Percentiles rank a stretch among this genome's conserved stretches.
Evolutionary conservation across 1,140 invertebrate species (phyloP).

Genomic region (Zelostemma sp.): DNA sequence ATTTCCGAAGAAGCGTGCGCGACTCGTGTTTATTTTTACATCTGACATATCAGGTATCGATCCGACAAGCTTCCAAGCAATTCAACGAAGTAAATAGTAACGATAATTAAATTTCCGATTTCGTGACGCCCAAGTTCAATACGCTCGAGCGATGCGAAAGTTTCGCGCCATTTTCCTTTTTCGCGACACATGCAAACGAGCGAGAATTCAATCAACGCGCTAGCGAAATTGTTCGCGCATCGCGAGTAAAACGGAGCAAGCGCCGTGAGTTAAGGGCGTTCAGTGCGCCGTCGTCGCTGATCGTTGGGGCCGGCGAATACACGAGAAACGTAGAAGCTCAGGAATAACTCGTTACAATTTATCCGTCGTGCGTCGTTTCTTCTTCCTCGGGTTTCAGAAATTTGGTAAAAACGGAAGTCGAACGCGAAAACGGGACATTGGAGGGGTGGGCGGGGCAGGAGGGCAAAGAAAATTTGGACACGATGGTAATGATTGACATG

Average conservation of each 20-base stretch:
- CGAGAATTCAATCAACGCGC: too few relatives aligned
- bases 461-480: slow-evolving; percentile 19
- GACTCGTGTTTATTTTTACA: too few relatives aligned
- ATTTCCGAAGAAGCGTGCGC: too few relatives aligned
- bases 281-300: background rate
- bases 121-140: too few relatives aligned
- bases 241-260: slow-evolving; percentile 2
- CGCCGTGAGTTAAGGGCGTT: background rate
- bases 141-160: too few relatives aligned
- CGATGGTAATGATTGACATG: slow-evolving; percentile 69
- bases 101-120: too few relatives aligned
- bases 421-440: slow-evolving; percentile 18
- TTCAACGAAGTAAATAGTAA: too few relatives aligned
- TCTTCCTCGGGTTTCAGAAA: background rate
- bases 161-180: too few relatives aligned
- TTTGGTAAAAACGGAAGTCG: slow-evolving; percentile 14
- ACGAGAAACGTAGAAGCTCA: background rate
- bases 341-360: background rate
- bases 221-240: too few relatives aligned
- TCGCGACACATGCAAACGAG: too few relatives aligned
- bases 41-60: too few relatives aligned
- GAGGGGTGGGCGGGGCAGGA: slow-evolving; percentile 11
- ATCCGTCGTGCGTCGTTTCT: background rate
- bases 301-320: background rate
- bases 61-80: too few relatives aligned